phyloP scores from a whole-genome alignment of 2,797 vertebrate genomes.

The Parambassis ranga region DNA sequence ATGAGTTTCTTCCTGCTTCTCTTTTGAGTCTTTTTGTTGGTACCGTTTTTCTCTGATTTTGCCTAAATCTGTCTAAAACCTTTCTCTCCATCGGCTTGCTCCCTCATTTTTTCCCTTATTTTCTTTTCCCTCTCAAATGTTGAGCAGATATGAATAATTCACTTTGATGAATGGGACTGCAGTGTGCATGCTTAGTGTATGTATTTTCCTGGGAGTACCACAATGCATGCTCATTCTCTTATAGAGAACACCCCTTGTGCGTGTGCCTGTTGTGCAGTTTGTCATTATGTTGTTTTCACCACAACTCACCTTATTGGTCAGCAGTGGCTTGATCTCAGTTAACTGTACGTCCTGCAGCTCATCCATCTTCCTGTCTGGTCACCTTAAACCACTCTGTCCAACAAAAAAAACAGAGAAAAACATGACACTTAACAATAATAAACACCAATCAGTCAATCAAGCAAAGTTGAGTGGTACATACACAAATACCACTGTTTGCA shows the following conservation, averaged over 20 bases:
- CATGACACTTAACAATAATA: not conserved
- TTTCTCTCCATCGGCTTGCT: slow-evolving; percentile 20
- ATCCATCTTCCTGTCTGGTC: slow-evolving; percentile 83
- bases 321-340: slow-evolving; percentile 95
- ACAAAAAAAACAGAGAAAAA: not conserved
- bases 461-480: no score
- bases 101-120: slow-evolving; percentile 1
- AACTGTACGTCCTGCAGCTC: slow-evolving; percentile 96
- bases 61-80: slow-evolving; percentile 19
- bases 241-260: not conserved
- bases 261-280: not conserved
- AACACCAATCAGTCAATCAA: not conserved
- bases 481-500: no score
- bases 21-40: slow-evolving; percentile 39
- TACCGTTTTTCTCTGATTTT: slow-evolving; percentile 6
- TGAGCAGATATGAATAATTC: slow-evolving; percentile 75
- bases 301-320: slow-evolving; percentile 90
- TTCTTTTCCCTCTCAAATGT: slow-evolving; percentile 39
- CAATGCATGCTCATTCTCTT: slow-evolving; percentile 1
- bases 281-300: not conserved
- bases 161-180: slow-evolving; percentile 67
- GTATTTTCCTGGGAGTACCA: slow-evolving; percentile 14
- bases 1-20: slow-evolving; percentile 29
- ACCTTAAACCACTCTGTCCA: slow-evolving; percentile 39
- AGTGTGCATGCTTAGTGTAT: slow-evolving; percentile 33